Base-by-base conservation (phyloP, 2,113 vertebrate species). In the Daboia siamensis region DNA sequence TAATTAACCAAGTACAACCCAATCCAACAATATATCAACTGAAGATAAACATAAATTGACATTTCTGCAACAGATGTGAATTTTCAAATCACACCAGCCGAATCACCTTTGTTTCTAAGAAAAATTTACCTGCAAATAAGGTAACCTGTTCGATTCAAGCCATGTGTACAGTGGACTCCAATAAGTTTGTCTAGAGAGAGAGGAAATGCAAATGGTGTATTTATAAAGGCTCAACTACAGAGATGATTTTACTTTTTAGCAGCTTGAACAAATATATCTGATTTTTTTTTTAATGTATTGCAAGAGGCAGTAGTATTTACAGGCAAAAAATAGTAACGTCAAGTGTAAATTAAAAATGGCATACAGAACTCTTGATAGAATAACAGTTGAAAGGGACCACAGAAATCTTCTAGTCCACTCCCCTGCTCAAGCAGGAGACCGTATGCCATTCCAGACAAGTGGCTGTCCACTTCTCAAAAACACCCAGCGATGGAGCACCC, bases 141-240 rank as follows among this genome's bases (percentile, higher is more conserved):
- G 91, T 99, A 99, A 5, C 99, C 99, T 0, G 99, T 99, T 74
- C 99, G 98, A 93, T 99, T 99, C 92, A 99, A 94, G 3, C 99
- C 99, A 8, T 99, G 99, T 0, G 99, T 99, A 94, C 99, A 99
- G 91, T 99, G 99, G 91, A 99, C 98, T 5, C 99, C 99, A 3
- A 99, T 98, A 91, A 99, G 98, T 93, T 98, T 98, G 57, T 99
- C 99, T 99, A 96, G 0, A 90, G 95, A 39, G 56, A 93, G 15
- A 95, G 54, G 8, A 90, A 7, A 92, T 84, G 0, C 0, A 33
- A 55, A 2, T 17, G 0, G 2, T 0, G 0, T 0, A 23, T 1
- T 33, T 56, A 26, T 64, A 87, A 52, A 55, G 23, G 54, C 15
- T 8, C 54, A n/a, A 46, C 1, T 33, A 26, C 13, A 56, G 6